A percentile compares a stretch with the other conserved stretches of the same genome.
Conservation (phyloP, 1,140 invertebrate genomes). For the Drosophila lini region DNA sequence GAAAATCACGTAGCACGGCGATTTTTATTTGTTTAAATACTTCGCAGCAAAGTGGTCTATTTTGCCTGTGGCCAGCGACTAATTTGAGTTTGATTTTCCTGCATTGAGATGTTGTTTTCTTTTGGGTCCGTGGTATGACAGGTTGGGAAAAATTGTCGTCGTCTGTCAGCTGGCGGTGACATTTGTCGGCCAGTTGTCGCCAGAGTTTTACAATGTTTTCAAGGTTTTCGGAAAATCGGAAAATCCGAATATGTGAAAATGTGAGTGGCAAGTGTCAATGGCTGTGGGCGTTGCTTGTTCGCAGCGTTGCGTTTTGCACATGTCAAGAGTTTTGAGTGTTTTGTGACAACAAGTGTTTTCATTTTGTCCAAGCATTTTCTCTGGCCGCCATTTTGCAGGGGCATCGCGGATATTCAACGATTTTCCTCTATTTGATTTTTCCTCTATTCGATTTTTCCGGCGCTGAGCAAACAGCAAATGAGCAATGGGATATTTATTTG, state of each 20-base stretch:
- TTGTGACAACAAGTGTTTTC: conserved; percentile 75
- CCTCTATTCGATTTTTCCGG: conserved; percentile 5
- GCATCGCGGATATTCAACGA: conserved; percentile 21
- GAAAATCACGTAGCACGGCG: conserved; percentile 74
- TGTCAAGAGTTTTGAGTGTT: conserved; percentile 56
- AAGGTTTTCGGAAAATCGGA: conserved; percentile 51
- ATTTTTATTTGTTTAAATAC: conserved; percentile 83
- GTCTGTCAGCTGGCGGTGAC: conserved; percentile 72
- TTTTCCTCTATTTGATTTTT: not conserved
- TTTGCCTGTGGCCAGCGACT: conserved; percentile 54
- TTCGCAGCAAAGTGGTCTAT: conserved; percentile 47
- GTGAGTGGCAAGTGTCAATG: conserved; percentile 80
- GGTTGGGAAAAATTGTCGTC: conserved; percentile 61
- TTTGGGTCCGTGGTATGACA: conserved; percentile 52
- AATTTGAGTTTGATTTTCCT: conserved; percentile 64
- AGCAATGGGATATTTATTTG: conserved; percentile 49
- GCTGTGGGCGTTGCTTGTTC: conserved; percentile 59
- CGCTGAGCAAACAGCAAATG: conserved; percentile 53
- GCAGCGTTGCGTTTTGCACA: conserved; percentile 22
- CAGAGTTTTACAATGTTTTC: conserved; percentile 72
- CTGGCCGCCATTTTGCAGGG: conserved; percentile 68
- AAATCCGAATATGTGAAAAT: conserved; percentile 10
- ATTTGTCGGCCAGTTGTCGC: conserved; percentile 71
- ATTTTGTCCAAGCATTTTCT: conserved; percentile 3
- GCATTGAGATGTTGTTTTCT: conserved; percentile 34